phyloP scores from a whole-genome alignment of 2,888 invertebrate species.

The Liodrosophila aerea region DNA sequence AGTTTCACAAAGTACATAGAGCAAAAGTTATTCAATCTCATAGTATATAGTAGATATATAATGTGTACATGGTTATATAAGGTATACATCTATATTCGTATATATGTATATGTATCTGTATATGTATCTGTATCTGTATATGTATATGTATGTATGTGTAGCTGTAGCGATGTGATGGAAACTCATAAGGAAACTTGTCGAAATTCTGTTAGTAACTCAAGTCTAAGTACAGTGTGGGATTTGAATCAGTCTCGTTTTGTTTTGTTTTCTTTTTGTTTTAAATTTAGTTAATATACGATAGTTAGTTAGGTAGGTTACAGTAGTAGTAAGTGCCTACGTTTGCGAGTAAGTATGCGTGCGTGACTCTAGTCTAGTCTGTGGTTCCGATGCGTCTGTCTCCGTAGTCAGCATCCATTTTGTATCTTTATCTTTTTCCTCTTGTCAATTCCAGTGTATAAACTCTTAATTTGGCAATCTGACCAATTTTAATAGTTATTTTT shows the following conservation, averaged over 20 bases:
- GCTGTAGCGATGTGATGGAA: conserved; percentile 4
- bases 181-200: conserved; percentile 15
- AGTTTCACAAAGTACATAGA: conserved; percentile 11
- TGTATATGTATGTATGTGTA: conserved; percentile 8
- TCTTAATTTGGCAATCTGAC: too few relatives aligned
- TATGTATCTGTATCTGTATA: conserved; percentile 1
- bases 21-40: conserved; percentile 23
- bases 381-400: too few relatives aligned
- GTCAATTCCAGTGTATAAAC: too few relatives aligned
- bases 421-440: too few relatives aligned
- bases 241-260: conserved; percentile 40
- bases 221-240: conserved; percentile 7
- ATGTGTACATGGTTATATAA: conserved; percentile 16
- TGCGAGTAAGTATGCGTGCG: neutral
- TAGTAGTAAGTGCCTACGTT: neutral
- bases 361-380: neutral
- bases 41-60: conserved; percentile 12
- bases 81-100: conserved; percentile 14
- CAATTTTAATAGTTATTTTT: too few relatives aligned
- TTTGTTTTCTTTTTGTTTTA: too few relatives aligned
- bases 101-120: conserved; percentile 13
- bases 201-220: conserved; percentile 14
- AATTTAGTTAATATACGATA: conserved; percentile 17
- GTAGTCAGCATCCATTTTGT: too few relatives aligned
- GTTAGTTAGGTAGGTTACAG: conserved; percentile 2